phyloP scores from a whole-genome alignment of 2,888 invertebrate species.

The Ophion slaviceki region DNA sequence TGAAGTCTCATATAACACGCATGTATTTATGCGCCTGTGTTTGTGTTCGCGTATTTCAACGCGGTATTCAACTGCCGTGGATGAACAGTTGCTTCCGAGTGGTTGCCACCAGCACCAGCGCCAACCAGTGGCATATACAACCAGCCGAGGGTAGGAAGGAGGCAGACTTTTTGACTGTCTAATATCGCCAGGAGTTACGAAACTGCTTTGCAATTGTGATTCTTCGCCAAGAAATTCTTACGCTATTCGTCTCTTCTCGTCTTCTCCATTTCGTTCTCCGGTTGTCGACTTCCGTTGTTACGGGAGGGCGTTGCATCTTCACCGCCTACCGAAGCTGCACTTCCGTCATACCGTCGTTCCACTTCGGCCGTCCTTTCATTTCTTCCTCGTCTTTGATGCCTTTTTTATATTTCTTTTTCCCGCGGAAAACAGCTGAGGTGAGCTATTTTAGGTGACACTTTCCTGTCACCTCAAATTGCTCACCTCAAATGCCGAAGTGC shows the following conservation, averaged over 20 bases:
- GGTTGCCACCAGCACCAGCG: constrained; percentile 67
- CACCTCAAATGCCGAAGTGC: constrained; percentile 28
- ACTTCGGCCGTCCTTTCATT: constrained; percentile 22
- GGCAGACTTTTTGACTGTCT: constrained; percentile 71
- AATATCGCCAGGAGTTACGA: constrained; percentile 75
- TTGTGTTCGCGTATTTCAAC: constrained; percentile 20
- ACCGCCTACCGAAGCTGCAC: constrained; percentile 45
- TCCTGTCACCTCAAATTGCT: constrained; percentile 18
- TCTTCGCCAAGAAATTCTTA: constrained; percentile 71
- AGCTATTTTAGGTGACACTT: neutral
- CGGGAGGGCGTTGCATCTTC: constrained; percentile 43
- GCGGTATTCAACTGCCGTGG: constrained; percentile 50
- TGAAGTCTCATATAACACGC: constrained; percentile 4
- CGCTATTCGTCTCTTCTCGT: constrained; percentile 43
- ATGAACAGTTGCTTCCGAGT: constrained; percentile 69
- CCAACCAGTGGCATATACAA: constrained; percentile 49
- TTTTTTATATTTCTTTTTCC: constrained; percentile 32
- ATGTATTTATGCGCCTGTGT: neutral
- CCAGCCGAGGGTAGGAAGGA: constrained; percentile 47
- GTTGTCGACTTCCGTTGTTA: constrained; percentile 39
- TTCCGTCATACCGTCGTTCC: constrained; percentile 53
- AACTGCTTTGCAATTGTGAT: constrained; percentile 77
- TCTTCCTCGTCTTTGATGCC: constrained; percentile 11
- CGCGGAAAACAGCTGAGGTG: neutral
- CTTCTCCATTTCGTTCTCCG: constrained; percentile 9